These are phyloP conservation scores for Drosophila auraria DNA, from an alignment of 1,140 invertebrate species.

Conservation along the genomic window DNA sequence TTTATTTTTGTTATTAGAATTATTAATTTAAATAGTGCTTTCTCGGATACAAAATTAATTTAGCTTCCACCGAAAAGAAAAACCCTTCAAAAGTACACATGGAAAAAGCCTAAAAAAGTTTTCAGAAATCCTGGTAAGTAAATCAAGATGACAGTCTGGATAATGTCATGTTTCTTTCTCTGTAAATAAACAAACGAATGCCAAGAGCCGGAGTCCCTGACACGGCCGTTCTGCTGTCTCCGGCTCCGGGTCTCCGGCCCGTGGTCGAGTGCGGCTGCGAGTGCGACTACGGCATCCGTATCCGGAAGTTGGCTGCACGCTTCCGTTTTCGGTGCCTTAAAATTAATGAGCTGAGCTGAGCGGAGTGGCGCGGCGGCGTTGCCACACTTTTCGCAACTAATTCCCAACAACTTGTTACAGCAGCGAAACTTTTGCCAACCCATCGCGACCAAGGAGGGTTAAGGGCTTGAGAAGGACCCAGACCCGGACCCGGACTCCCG, in stretches of 20 bases:
- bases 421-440: slow-evolving; percentile 67
- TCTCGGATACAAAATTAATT: no score
- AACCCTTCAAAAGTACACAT: no score
- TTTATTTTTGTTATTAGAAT: no score
- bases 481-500: slow-evolving; percentile 34
- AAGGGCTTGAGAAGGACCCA: neutral
- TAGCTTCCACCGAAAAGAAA: no score
- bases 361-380: slow-evolving; percentile 45
- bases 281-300: slow-evolving; percentile 40
- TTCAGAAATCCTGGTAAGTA: neutral
- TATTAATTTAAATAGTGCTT: no score
- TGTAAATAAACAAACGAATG: slow-evolving; percentile 41
- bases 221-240: slow-evolving; percentile 67
- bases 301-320: slow-evolving; percentile 79
- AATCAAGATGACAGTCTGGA: neutral
- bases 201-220: slow-evolving; percentile 46
- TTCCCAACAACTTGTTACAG: slow-evolving; percentile 79
- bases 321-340: slow-evolving; percentile 77
- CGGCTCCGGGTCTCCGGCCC: slow-evolving; percentile 61
- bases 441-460: slow-evolving; percentile 7
- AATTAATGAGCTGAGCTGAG: slow-evolving; percentile 75
- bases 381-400: slow-evolving; percentile 82
- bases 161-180: slow-evolving; percentile 19
- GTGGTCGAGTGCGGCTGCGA: slow-evolving; percentile 28
- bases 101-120: neutral